Base-by-base conservation (phyloP, 2,888 invertebrate genomes). In the Lasius fuliginosus region DNA sequence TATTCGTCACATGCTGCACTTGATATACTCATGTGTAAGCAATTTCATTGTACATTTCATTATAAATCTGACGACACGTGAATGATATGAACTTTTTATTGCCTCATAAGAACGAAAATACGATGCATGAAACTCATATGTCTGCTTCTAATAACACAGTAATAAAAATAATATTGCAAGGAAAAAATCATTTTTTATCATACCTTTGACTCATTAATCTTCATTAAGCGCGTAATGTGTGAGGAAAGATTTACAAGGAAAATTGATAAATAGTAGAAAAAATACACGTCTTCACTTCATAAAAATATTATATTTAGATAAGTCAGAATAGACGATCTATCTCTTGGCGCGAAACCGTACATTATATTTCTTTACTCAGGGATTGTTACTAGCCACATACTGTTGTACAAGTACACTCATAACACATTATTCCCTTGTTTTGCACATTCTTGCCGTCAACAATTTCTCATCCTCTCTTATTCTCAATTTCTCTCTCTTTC, bases 251-350 rank as follows among this genome's bases (percentile, higher is more conserved):
- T 58, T 77, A 56, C 18, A 30, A 58, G 33, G 77, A 12, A 27
- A 60, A 42, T 67, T 27, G 42, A 30, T 46, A 69, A 79, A 49
- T n/a, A 58, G 23, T 77, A 69, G 30, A 71, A 33, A 79, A 76
- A 73, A 74, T 36, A 85, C 56, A 42, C 15, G 23, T 71, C 6
- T 82, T 88, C 86, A 86, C 84, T 92, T 92, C 91, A 92, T 92
- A 92, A 92, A 92, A 92, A 92, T 92, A 92, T 92, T 92, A 90
- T 92, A 92, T 92, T 92, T 91, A 90, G 90, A 92, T 88, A 91
- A 91, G 86, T 92, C 91, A 92, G 90, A 91, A 91, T 90, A 91
- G 88, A 91, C 85, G 86, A 90, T 91, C 86, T 89, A 90, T 91
- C 87, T 89, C 90, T 91, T 89, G 90, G 87, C 90, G 89, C 88